These are phyloP conservation scores for Drosophila kuntzei DNA, from an alignment of 2,888 invertebrate species.

Conservation along the genomic window DNA sequence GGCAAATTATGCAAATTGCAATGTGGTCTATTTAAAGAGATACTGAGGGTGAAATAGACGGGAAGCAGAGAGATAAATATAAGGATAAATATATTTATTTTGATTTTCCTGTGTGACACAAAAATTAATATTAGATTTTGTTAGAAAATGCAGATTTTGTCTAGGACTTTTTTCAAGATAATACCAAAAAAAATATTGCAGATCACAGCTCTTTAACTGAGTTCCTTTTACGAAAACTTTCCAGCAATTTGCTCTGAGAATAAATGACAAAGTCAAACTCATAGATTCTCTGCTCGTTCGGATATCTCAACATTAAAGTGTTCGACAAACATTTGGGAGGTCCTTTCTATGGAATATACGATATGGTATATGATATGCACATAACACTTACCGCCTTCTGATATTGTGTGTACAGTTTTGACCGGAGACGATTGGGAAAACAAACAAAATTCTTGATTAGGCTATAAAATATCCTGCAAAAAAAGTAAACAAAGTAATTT, in stretches of 20 bases:
- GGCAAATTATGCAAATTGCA: constrained; percentile 49
- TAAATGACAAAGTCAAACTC: neutral
- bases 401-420: constrained; percentile 16
- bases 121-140: too few relatives aligned
- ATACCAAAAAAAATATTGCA: too few relatives aligned
- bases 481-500: neutral
- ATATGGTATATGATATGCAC: constrained; percentile 60
- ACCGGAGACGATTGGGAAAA: constrained; percentile 11
- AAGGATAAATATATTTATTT: neutral
- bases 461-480: constrained; percentile 7
- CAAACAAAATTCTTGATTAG: neutral
- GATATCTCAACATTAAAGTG: constrained; percentile 50
- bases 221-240: constrained; percentile 35
- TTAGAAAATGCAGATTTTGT: too few relatives aligned
- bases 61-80: neutral
- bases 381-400: constrained; percentile 37
- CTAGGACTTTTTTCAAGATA: too few relatives aligned
- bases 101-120: too few relatives aligned
- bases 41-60: neutral
- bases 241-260: constrained; percentile 39
- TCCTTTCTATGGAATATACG: constrained; percentile 30
- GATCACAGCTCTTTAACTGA: neutral
- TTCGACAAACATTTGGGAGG: constrained; percentile 55
- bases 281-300: constrained; percentile 4
- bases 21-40: constrained; percentile 27